Conservation (phyloP, 2,888 invertebrate species). For the Dorcus parallelipipedus region DNA sequence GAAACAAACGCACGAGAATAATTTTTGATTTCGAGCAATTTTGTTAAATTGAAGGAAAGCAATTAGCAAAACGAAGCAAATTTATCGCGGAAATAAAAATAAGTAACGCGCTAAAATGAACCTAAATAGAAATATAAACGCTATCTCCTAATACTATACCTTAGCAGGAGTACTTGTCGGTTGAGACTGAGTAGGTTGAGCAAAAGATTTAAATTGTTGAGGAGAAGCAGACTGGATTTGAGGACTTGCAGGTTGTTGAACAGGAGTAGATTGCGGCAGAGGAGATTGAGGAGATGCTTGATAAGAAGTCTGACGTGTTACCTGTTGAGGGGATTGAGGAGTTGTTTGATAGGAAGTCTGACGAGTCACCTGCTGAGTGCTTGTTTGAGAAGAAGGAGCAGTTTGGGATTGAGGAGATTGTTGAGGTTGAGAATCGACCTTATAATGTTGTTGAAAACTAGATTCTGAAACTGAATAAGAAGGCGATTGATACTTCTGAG, state of each 20-base stretch:
- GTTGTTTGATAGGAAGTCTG: conserved; percentile 25
- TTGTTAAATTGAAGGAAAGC: too few relatives aligned
- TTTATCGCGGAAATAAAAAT: too few relatives aligned
- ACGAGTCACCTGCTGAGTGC: conserved; percentile 38
- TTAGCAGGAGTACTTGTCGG: conserved; percentile 4
- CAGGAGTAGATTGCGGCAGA: conserved; percentile 1
- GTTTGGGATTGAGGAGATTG: conserved; percentile 21
- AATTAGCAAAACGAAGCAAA: too few relatives aligned
- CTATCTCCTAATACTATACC: conserved; percentile 10
- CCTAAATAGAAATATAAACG: too few relatives aligned
- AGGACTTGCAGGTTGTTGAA: not conserved
- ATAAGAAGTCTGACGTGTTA: conserved; percentile 27
- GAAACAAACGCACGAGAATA: too few relatives aligned
- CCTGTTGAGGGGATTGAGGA: conserved; percentile 44
- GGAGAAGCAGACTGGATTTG: conserved; percentile 3
- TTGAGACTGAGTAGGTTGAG: conserved; percentile 11
- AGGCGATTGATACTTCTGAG: not conserved
- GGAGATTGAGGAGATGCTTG: conserved; percentile 20
- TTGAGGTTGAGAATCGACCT: conserved; percentile 44
- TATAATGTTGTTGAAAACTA: conserved; percentile 8
- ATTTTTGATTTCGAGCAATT: too few relatives aligned
- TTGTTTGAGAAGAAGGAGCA: conserved; percentile 30
- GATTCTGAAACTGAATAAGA: conserved; percentile 4
- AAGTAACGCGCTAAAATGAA: too few relatives aligned
- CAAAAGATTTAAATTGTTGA: not conserved